phyloP scores from a whole-genome alignment of 2,888 invertebrate genomes.

The Enoplolaimus lenunculus region DNA sequence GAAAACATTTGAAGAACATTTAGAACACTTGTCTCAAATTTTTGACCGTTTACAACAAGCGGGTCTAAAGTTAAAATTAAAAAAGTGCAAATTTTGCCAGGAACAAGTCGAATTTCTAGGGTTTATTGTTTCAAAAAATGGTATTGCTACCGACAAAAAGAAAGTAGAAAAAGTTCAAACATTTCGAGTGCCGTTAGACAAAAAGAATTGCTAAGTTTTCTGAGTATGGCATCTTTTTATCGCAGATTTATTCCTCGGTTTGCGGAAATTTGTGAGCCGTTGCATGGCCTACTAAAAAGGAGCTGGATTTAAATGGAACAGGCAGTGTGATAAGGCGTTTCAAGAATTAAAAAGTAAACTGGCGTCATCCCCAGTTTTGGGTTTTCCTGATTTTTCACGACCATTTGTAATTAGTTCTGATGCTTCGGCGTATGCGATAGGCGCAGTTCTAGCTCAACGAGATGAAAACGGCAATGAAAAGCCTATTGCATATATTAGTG shows the following conservation, averaged over 20 bases:
- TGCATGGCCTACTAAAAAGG: not conserved
- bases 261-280: not conserved
- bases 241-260: not conserved
- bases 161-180: not conserved
- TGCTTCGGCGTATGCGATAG: not conserved
- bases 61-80: not conserved
- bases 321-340: not conserved
- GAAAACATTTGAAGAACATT: constrained; percentile 5
- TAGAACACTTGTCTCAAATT: not conserved
- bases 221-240: not conserved
- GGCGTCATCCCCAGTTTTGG: constrained; percentile 25
- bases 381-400: constrained; percentile 25
- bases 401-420: constrained; percentile 22
- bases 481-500: not conserved
- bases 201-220: not conserved
- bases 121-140: not conserved
- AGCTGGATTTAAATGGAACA: not conserved
- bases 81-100: not conserved
- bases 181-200: too few relatives aligned
- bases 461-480: not conserved
- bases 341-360: constrained; percentile 9
- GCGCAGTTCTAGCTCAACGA: not conserved
- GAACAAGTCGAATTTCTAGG: not conserved
- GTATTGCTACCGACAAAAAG: not conserved
- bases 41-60: not conserved